These are phyloP conservation scores for Nephrotoma flavescens DNA, from an alignment of 2,888 invertebrate species.

Conservation along the genomic window DNA sequence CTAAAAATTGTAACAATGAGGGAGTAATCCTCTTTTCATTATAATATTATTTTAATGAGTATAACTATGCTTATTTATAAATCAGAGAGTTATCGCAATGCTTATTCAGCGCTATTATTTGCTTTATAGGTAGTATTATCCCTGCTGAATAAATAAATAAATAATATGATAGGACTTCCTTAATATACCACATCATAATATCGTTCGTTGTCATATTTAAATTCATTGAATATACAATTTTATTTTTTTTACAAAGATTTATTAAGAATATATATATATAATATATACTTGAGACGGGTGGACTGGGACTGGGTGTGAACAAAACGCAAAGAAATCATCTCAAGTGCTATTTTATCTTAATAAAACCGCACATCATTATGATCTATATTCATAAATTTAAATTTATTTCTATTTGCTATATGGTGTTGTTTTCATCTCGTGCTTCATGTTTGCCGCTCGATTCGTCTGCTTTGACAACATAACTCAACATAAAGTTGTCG, in stretches of 20 bases:
- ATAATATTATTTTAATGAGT: neutral
- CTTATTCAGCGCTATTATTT: neutral
- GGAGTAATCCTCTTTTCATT: neutral
- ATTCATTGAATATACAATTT: neutral
- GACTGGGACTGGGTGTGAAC: neutral
- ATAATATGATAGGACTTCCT: neutral
- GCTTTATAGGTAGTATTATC: neutral
- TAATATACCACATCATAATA: neutral
- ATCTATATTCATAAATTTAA: neutral
- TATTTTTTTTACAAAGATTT: neutral
- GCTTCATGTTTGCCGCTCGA: neutral
- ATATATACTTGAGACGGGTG: neutral
- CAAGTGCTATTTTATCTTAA: neutral
- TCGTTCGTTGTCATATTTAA: neutral
- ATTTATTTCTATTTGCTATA: neutral
- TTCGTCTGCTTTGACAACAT: neutral
- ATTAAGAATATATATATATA: neutral
- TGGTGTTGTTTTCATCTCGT: neutral
- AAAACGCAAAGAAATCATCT: neutral
- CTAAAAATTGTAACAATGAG: neutral
- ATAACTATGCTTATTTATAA: neutral
- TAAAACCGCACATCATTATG: neutral
- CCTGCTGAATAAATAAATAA: neutral
- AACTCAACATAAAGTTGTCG: neutral
- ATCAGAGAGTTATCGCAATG: neutral